These are phyloP conservation scores for Aptenodytes patagonicus DNA, from an alignment of 2,113 vertebrate species.

Conservation along the genomic window DNA sequence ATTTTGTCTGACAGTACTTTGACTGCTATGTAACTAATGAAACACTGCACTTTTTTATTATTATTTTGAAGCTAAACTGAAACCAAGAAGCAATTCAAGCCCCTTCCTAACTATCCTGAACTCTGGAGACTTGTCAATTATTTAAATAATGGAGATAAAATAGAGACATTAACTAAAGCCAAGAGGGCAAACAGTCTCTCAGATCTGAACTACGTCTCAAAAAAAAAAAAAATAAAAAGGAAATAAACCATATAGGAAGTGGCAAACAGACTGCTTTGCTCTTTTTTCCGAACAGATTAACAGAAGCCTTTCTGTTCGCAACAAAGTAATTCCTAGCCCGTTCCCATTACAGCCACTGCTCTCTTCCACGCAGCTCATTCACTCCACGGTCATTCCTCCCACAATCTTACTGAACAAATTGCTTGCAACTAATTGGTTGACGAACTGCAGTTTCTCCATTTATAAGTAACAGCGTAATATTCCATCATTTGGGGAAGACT, in stretches of 20 bases:
- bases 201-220: background rate
- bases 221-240: background rate
- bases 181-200: background rate
- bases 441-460: background rate
- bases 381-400: background rate
- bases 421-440: background rate
- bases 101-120: background rate
- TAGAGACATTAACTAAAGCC: background rate
- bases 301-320: background rate
- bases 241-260: background rate
- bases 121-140: background rate
- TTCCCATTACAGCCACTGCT: background rate
- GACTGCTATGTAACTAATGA: background rate
- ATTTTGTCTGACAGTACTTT: background rate
- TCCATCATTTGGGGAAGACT: background rate
- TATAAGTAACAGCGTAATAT: background rate
- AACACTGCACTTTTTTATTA: background rate
- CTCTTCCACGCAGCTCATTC: background rate
- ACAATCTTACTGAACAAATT: background rate
- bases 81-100: background rate
- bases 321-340: background rate
- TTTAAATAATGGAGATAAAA: conserved; percentile 16
- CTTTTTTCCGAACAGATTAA: background rate
- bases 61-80: background rate
- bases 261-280: background rate